Evolutionary conservation across 2,888 invertebrate species (phyloP).

Genomic region (Bedellia somnulentella): DNA sequence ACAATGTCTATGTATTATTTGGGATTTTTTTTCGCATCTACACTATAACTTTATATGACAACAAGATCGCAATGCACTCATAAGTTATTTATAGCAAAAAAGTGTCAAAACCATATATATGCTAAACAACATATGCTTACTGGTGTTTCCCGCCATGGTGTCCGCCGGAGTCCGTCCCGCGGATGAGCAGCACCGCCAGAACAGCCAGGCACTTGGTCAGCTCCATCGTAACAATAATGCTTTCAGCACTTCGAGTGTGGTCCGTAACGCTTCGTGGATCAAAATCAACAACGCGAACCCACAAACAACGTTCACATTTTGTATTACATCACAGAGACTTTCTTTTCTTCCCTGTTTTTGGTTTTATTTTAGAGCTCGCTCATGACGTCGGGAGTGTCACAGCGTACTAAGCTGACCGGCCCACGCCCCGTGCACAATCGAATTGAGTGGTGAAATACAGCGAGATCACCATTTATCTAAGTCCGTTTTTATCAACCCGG

Average conservation of each 20-base stretch:
- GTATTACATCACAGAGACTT: constrained; percentile 27
- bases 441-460: constrained; percentile 46
- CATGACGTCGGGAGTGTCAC: background rate
- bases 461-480: constrained; percentile 58
- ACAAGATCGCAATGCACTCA: too few species aligned
- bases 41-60: too few species aligned
- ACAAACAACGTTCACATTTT: constrained; percentile 35
- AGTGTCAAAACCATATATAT: constrained; percentile 10
- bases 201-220: constrained; percentile 28
- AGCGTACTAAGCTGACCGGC: constrained; percentile 20
- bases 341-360: constrained; percentile 23
- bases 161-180: constrained; percentile 37
- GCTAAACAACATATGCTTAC: constrained; percentile 23
- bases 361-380: constrained; percentile 21
- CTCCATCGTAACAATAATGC: constrained; percentile 22
- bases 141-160: constrained; percentile 43
- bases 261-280: constrained; percentile 17
- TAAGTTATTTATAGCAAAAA: too few species aligned
- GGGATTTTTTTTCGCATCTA: too few species aligned
- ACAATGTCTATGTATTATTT: too few species aligned
- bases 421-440: constrained; percentile 4
- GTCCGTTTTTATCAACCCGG: constrained; percentile 59
- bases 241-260: constrained; percentile 8
- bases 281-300: constrained; percentile 19
- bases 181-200: constrained; percentile 27